Conservation (phyloP, 2,888 invertebrate genomes). For the Galeruca laticollis region DNA sequence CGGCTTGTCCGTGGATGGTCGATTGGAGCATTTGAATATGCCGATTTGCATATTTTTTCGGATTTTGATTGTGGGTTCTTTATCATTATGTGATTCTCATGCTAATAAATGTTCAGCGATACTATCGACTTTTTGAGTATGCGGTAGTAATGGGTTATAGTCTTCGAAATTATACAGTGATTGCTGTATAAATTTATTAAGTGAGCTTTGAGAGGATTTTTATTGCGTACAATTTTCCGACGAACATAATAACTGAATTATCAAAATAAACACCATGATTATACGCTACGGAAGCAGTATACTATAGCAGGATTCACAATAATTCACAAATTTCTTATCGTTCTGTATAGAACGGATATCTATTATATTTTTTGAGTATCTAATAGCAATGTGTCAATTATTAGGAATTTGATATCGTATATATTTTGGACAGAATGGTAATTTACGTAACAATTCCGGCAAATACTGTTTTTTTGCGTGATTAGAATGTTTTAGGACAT, state of each 20-base stretch:
- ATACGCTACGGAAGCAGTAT: not conserved
- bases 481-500: too few relatives aligned
- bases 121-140: conserved; percentile 28
- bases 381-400: too few relatives aligned
- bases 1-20: conserved; percentile 39
- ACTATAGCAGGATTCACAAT: too few relatives aligned
- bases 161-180: conserved; percentile 19
- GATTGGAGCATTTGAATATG: conserved; percentile 41
- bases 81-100: conserved; percentile 41
- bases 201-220: not conserved
- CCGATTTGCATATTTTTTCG: conserved; percentile 41
- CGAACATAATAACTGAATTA: conserved; percentile 1
- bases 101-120: conserved; percentile 41
- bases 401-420: too few relatives aligned
- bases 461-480: too few relatives aligned
- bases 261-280: not conserved
- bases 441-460: too few relatives aligned
- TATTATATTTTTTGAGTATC: too few relatives aligned
- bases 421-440: too few relatives aligned
- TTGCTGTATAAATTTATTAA: conserved; percentile 15
- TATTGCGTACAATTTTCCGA: not conserved
- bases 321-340: too few relatives aligned
- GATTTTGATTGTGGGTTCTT: conserved; percentile 35
- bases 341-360: too few relatives aligned
- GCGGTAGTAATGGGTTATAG: conserved; percentile 19